Evolutionary conservation across 2,888 invertebrate species (phyloP).

Genomic region (Stenodera caucasica): DNA sequence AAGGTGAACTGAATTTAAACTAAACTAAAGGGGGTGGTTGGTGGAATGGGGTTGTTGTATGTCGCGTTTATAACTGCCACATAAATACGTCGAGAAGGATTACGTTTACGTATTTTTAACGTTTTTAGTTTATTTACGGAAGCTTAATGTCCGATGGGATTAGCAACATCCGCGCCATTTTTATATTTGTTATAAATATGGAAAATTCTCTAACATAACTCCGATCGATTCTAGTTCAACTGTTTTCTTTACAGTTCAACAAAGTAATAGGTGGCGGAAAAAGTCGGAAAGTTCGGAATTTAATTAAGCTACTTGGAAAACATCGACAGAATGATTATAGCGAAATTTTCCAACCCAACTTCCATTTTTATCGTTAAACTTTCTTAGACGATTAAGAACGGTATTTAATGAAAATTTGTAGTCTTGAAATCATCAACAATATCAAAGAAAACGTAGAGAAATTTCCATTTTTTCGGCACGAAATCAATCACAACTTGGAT

Average conservation of each 20-base stretch:
- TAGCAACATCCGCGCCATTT: conserved; percentile 12
- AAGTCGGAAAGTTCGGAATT: conserved; percentile 21
- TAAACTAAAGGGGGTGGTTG: conserved; percentile 13
- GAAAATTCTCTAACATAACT: no score
- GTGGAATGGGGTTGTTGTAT: conserved; percentile 23
- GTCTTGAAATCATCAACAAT: conserved; percentile 14
- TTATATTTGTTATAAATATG: neutral
- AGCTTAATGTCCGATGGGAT: conserved; percentile 26
- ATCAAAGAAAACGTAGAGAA: neutral
- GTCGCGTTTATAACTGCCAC: conserved; percentile 28
- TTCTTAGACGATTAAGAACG: conserved; percentile 21
- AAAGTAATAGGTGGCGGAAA: conserved; percentile 15
- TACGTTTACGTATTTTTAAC: conserved; percentile 26
- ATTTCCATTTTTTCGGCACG: neutral
- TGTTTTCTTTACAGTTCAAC: neutral
- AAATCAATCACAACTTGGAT: neutral
- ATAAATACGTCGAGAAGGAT: conserved; percentile 29
- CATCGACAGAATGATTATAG: conserved; percentile 26
- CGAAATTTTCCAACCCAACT: conserved; percentile 23
- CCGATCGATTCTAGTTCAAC: neutral
- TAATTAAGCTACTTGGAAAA: conserved; percentile 21
- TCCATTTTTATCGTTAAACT: conserved; percentile 27
- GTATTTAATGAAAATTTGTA: conserved; percentile 26
- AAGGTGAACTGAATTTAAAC: conserved; percentile 23
- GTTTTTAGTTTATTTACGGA: conserved; percentile 26